Evolutionary conservation across 2,888 invertebrate species (phyloP).

Genomic region (Andrena minutula): DNA sequence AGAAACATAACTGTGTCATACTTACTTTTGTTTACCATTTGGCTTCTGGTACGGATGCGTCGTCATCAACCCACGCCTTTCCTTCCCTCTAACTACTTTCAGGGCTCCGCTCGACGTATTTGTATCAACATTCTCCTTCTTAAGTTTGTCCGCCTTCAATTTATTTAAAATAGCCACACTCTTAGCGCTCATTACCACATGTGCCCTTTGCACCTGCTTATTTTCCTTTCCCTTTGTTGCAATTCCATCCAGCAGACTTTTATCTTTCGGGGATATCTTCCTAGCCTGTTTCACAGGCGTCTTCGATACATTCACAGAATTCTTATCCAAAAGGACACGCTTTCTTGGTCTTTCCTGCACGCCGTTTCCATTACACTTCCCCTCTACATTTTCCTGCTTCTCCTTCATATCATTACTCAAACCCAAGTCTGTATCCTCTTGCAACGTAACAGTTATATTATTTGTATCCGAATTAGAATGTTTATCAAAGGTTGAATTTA

Average conservation of each 20-base stretch:
- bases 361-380: slow-evolving; percentile 74
- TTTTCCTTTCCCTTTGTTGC: slow-evolving; percentile 78
- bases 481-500: slow-evolving; percentile 60
- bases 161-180: slow-evolving; percentile 82
- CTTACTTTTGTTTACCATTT: slow-evolving; percentile 76
- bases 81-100: slow-evolving; percentile 77
- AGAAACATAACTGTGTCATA: slow-evolving; percentile 19
- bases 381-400: slow-evolving; percentile 35
- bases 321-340: slow-evolving; percentile 79
- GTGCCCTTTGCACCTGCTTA: slow-evolving; percentile 63
- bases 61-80: slow-evolving; percentile 76
- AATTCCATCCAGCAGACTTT: slow-evolving; percentile 27
- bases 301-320: slow-evolving; percentile 65
- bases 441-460: slow-evolving; percentile 68
- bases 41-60: slow-evolving; percentile 80
- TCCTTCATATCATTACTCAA: slow-evolving; percentile 35
- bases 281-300: slow-evolving; percentile 76
- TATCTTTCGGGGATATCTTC: slow-evolving; percentile 71
- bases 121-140: slow-evolving; percentile 46
- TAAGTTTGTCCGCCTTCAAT: slow-evolving; percentile 75
- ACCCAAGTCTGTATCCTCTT: slow-evolving; percentile 31
- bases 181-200: slow-evolving; percentile 79
- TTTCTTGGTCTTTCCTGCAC: slow-evolving; percentile 72
- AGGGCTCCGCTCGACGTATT: slow-evolving; percentile 59
- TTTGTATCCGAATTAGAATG: slow-evolving; percentile 1